phyloP scores from a whole-genome alignment of 2,797 vertebrate genomes.

The Tolypeutes matacus region DNA sequence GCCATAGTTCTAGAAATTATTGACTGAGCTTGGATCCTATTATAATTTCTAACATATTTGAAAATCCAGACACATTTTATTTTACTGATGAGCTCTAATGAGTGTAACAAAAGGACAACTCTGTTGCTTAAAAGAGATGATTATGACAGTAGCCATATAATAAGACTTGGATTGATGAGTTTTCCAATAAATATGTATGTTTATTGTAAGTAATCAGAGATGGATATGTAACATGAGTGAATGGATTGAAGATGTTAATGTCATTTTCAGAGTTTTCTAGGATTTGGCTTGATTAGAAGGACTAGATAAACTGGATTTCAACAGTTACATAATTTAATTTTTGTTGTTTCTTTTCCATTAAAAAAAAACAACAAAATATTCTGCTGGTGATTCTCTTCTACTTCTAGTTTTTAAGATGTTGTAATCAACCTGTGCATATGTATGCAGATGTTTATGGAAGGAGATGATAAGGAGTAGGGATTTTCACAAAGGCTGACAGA shows the following conservation, averaged over 20 bases:
- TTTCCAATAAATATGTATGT: slow-evolving; percentile 65
- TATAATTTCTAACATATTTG: slow-evolving; percentile 61
- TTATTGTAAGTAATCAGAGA: slow-evolving; percentile 71
- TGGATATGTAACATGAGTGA: background rate
- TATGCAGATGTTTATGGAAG: background rate
- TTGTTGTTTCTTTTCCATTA: background rate
- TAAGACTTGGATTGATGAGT: slow-evolving; percentile 59
- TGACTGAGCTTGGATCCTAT: slow-evolving; percentile 40
- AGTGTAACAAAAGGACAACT: slow-evolving; percentile 60
- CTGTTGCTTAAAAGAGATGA: slow-evolving; percentile 65
- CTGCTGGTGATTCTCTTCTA: background rate
- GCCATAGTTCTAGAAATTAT: slow-evolving; percentile 64
- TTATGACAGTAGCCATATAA: slow-evolving; percentile 66
- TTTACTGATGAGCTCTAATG: slow-evolving; percentile 44
- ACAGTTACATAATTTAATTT: slow-evolving; percentile 36
- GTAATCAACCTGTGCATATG: background rate
- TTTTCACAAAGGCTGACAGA: background rate
- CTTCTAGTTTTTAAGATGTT: background rate
- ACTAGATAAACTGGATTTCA: slow-evolving; percentile 54
- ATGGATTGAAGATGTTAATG: slow-evolving; percentile 36
- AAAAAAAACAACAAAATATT: background rate
- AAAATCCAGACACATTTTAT: slow-evolving; percentile 71
- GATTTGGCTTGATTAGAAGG: slow-evolving; percentile 36
- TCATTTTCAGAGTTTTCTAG: slow-evolving; percentile 56
- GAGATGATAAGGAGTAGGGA: background rate